Base-by-base conservation (phyloP, 2,113 vertebrate species). In the Oncorhynchus clarkii region DNA sequence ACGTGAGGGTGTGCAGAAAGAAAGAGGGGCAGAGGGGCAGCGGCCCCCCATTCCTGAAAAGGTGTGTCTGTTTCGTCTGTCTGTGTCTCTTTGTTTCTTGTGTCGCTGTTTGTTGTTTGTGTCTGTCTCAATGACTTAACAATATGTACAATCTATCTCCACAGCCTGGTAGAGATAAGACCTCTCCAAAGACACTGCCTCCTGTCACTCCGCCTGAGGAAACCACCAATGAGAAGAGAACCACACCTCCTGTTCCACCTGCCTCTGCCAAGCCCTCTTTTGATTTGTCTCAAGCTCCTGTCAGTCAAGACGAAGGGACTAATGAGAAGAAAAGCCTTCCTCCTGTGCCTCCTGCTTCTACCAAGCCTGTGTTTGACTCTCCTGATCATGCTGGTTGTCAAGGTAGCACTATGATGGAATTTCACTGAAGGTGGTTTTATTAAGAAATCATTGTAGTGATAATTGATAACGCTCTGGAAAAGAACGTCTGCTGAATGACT, bases 11-110 rank as follows among this genome's bases (percentile, higher is more conserved):
- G 85, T 73, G 24, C 85, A 74, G 31, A 88, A 77, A 78, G 82
- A 70, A 0, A 77, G 84, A 73, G 88, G 84, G 22, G 83, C 87
- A 39, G 89, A 92, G 62, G 87, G 84, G 16, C 88, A 86, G 67
- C 88, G 79, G 78, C 86, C 91, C 57, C 83, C 84, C 1, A 78
- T 88, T 59, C 85, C 88, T 31, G 86, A 74, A 68, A 91, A 92
- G 89, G 93, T 39, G 34, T 39, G 34, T 39, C 7, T 39, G 39
- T 29, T 13, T 65, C 27, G 22, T 70, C 39, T 11, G 24, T 65
- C 16, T 70, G 59, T 67, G 65, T 27, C 54, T 54, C 51, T 39
- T 34, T 3, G 39, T 71, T 67, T 70, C 31, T 68, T 11, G 24
- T 69, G 9, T 39, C 8, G 39, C 8, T 45, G 39, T 11, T 45